These are phyloP conservation scores for Tenebrosternarchus preto DNA, from an alignment of 2,113 vertebrate species.

Conservation along the genomic window DNA sequence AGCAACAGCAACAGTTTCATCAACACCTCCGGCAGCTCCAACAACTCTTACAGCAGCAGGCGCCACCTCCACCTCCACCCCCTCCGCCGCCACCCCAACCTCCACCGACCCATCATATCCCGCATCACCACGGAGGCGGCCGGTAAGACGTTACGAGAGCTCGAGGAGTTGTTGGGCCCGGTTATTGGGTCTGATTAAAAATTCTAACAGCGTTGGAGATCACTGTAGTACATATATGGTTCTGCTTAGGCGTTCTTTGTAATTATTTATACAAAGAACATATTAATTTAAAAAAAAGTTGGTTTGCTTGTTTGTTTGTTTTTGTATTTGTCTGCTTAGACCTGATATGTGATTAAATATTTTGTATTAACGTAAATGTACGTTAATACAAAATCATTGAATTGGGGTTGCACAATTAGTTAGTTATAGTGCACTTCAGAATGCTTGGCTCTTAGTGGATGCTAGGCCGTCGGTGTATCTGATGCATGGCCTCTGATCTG, in stretches of 20 bases:
- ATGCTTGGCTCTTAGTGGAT: no score
- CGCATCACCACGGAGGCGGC: constrained; percentile 69
- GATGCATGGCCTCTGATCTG: not conserved
- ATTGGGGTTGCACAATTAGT: no score
- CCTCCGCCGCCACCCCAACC: constrained; percentile 64
- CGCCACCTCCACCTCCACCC: constrained; percentile 61
- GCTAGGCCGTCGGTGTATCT: no score
- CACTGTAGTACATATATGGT: not conserved
- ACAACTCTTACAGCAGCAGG: constrained; percentile 82
- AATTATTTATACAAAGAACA: no score
- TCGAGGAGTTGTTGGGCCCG: constrained; percentile 62
- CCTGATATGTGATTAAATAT: no score
- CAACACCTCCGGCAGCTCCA: constrained; percentile 87
- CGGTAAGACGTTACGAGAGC: constrained; percentile 77
- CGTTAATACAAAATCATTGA: no score
- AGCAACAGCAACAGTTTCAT: constrained; percentile 82
- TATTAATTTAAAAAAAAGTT: no score
- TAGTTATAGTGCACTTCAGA: no score
- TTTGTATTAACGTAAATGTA: no score
- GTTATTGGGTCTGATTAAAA: not conserved
- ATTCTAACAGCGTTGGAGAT: not conserved
- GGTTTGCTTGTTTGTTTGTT: no score
- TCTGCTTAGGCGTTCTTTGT: not conserved
- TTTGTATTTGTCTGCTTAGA: no score
- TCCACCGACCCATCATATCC: constrained; percentile 73